A percentile compares a stretch with the other conserved stretches of the same genome.
Evolutionary conservation across 2,797 vertebrate genomes (phyloP).

Genomic region (Euthynnus affinis): DNA sequence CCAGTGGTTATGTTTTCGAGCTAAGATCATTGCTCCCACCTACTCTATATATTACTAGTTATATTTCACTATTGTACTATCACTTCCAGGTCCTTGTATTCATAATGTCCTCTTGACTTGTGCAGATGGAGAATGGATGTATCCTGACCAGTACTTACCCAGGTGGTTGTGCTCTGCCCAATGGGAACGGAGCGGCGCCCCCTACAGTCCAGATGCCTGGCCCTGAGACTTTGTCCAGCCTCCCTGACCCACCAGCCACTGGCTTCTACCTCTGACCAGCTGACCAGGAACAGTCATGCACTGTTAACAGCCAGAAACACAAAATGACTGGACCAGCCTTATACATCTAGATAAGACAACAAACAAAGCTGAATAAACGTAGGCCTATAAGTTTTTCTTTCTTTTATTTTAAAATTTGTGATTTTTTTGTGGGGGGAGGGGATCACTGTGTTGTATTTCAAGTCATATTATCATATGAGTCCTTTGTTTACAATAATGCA

Average conservation of each 20-base stretch:
- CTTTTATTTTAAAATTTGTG: slow-evolving; percentile 21
- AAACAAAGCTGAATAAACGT: slow-evolving; percentile 52
- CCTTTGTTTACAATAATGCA: slow-evolving; percentile 82
- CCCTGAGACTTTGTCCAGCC: slow-evolving; percentile 66
- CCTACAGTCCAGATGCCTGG: slow-evolving; percentile 66
- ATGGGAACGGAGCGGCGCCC: slow-evolving; percentile 64
- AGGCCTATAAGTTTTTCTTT: slow-evolving; percentile 48
- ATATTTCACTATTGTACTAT: neutral
- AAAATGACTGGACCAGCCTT: slow-evolving; percentile 76
- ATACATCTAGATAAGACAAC: slow-evolving; percentile 51
- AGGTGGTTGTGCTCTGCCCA: slow-evolving; percentile 67
- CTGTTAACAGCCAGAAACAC: slow-evolving; percentile 52
- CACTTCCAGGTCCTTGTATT: neutral
- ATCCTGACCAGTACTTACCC: slow-evolving; percentile 69
- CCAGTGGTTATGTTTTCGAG: too few species aligned
- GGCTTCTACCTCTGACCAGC: slow-evolving; percentile 82
- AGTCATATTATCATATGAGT: slow-evolving; percentile 76
- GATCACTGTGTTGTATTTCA: slow-evolving; percentile 49
- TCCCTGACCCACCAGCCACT: slow-evolving; percentile 71
- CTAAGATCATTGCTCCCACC: too few species aligned
- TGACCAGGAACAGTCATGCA: slow-evolving; percentile 36
- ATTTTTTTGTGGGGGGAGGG: neutral
- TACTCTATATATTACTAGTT: neutral
- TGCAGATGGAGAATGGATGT: slow-evolving; percentile 81
- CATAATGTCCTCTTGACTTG: neutral